Percentiles rank a stretch among this genome's conserved stretches.
Conservation (phyloP, 2,797 vertebrate genomes). For the Macroramphosus scolopax region DNA sequence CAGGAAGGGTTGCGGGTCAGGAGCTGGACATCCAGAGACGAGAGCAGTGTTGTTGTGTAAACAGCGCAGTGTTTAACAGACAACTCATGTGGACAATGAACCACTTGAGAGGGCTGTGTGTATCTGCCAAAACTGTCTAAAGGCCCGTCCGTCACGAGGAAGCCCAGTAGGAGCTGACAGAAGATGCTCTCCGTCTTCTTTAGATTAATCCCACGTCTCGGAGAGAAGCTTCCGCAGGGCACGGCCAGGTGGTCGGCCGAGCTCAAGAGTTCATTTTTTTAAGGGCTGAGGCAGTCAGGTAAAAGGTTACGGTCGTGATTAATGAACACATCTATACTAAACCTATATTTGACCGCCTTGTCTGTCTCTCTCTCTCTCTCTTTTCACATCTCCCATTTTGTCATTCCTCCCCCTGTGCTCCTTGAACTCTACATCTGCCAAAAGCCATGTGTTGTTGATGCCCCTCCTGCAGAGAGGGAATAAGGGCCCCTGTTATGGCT, state of each 20-base stretch:
- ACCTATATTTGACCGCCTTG: slow-evolving; percentile 1
- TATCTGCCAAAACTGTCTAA: slow-evolving; percentile 25
- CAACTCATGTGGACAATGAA: slow-evolving; percentile 19
- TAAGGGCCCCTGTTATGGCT: slow-evolving; percentile 61
- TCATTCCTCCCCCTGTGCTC: slow-evolving; percentile 38
- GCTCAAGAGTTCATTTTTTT: slow-evolving; percentile 17
- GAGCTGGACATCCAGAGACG: slow-evolving; percentile 29
- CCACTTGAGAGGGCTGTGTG: slow-evolving; percentile 30
- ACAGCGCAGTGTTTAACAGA: slow-evolving; percentile 31
- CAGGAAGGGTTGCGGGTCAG: slow-evolving; percentile 7
- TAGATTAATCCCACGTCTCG: slow-evolving; percentile 25
- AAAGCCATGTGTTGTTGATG: slow-evolving; percentile 56
- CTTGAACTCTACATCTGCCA: slow-evolving; percentile 61
- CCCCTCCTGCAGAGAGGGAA: slow-evolving; percentile 69
- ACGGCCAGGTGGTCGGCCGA: slow-evolving; percentile 23
- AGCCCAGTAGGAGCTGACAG: slow-evolving; percentile 32
- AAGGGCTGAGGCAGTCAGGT: slow-evolving; percentile 16
- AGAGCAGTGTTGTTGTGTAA: slow-evolving; percentile 27
- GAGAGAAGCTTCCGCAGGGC: slow-evolving; percentile 23
- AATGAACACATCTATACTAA: slow-evolving; percentile 19
- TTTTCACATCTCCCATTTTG: slow-evolving; percentile 43
- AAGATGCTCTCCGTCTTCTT: slow-evolving; percentile 21
- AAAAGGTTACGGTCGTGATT: slow-evolving; percentile 28
- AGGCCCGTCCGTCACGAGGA: slow-evolving; percentile 26
- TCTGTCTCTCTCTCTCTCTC: slow-evolving; percentile 6